Evolutionary conservation across 2,888 invertebrate species (phyloP), one percentile per base, ranked within the genome.

Genomic region (Sipunculus nudus): DNA sequence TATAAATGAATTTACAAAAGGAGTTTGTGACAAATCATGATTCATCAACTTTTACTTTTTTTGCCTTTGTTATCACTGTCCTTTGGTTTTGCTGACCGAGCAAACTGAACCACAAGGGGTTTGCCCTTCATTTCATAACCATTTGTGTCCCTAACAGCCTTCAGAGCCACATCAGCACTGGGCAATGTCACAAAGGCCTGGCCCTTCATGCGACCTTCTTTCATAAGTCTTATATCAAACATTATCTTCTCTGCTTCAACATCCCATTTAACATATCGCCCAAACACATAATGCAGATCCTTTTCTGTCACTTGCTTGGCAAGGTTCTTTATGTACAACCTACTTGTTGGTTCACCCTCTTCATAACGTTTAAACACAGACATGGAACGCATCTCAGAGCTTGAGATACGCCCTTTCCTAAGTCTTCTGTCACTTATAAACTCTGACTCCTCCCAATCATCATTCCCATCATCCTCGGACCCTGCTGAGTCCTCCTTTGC

Each of bases 201-300:
- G 0, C 96, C 96, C 84, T 95, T 96, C 96, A 96, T 96, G 76
- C 94, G 88, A 0, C 96, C 96, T 82, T 94, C 93, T 78, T 93
- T 92, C 94, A 96, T 93, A 16, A 95, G 87, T 72, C 92, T 87
- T 3, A 96, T 89, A 81, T 88, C 86, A 77, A 88, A 89, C 78
- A 87, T 87, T 69, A 67, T 72, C 53, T 67, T 65, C 47, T 85
- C 84, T 41, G 78, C 78, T 53, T 86, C 84, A 47, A 79, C 75
- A 23, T 80, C 79, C 75, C 85, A 82, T 54, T 86, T 75, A 3
- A 87, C 78, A 73, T 90, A 94, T 53, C 90, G 86, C 61, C 88
- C 89, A 79, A 90, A 96, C 67, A 96, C 89, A 68, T 88, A 88
- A 71, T 89, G 88, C 3, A 96, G 84, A 53, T 82, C 80, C 61